Evolutionary conservation across 2,113 vertebrate genomes (phyloP), one percentile per base, ranked within the genome.

Genomic region (Ciconia stormi): DNA sequence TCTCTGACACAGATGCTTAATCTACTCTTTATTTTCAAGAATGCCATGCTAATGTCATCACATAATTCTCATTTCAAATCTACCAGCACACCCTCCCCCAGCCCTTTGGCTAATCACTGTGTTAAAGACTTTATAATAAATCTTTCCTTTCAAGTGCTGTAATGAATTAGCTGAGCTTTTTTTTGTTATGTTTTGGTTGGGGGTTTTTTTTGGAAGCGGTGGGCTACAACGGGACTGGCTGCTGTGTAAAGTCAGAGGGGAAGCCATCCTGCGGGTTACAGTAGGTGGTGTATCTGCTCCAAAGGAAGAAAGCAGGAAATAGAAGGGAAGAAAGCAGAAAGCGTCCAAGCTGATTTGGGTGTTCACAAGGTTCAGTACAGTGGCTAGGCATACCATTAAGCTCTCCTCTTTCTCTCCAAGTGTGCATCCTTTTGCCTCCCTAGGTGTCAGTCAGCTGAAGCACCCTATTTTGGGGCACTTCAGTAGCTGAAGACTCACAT

Each of bases 11-110:
- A 91, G 87, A 96, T 84, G 72, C 38, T 95, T 87, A 95, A 92
- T 96, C 89, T 89, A 46, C 44, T 74, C 26, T 89, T 81, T 87
- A 81, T 87, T 92, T 96, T 93, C 69, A 89, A 89, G 77, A 95
- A 93, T 62, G 50, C 46, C 32, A 40, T 22, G 47, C 5, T 73
- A 91, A 87, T 89, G 50, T 79, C 11, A 42, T 89, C 55, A 50
- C 74, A 6, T 38, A 91, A 87, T 82, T 96, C 69, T 89, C 32
- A 79, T 78, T 93, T 87, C 29, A 59, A 87, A 70, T 49, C 20
- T n/a, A 50, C 13, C 22, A 92, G 56, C 26, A 85, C 22, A 72
- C 9, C 10, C 27, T 19, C 4, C 15, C 22, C 10, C 22, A 83
- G 65, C 7, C 65, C 32, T 94, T 81, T 66, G 69, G 50, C n/a